Percentiles rank a stretch among this genome's conserved stretches.
These are phyloP conservation scores for Copsychus sechellarum DNA, from an alignment of 2,113 vertebrate genomes.

Conservation along the genomic window DNA sequence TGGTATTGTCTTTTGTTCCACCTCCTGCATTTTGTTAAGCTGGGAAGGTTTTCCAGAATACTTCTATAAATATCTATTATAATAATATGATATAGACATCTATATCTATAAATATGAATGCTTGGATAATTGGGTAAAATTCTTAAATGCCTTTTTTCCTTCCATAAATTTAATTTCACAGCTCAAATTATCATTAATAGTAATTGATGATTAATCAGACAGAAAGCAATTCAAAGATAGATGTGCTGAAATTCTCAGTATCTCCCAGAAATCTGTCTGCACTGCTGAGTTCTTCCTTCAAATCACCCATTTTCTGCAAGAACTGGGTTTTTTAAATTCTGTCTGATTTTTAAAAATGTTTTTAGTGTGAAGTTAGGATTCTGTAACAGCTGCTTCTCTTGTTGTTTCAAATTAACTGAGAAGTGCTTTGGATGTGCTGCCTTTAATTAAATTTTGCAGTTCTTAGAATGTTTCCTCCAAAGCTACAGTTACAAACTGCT, in stretches of 20 bases:
- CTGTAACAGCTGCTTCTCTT: neutral
- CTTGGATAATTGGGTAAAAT: neutral
- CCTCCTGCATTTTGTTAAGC: neutral
- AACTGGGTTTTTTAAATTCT: accelerated
- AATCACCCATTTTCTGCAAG: neutral
- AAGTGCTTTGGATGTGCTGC: accelerated
- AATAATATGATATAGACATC: no score
- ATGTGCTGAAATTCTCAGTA: neutral
- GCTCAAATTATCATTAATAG: neutral
- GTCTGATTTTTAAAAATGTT: accelerated
- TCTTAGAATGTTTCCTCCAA: neutral
- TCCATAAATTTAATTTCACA: neutral
- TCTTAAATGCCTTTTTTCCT: neutral
- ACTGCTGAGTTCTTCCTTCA: neutral
- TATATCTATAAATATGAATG: accelerated
- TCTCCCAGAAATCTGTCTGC: neutral
- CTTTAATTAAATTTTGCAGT: neutral
- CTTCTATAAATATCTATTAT: neutral
- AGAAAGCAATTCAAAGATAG: neutral
- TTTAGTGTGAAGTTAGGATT: accelerated
- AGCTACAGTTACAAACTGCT: neutral
- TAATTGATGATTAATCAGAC: neutral
- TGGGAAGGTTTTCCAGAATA: neutral
- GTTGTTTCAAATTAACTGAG: no score
- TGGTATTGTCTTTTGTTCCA: neutral